Base-by-base conservation (phyloP, 2,113 vertebrate genomes). In the Narcine bancroftii region DNA sequence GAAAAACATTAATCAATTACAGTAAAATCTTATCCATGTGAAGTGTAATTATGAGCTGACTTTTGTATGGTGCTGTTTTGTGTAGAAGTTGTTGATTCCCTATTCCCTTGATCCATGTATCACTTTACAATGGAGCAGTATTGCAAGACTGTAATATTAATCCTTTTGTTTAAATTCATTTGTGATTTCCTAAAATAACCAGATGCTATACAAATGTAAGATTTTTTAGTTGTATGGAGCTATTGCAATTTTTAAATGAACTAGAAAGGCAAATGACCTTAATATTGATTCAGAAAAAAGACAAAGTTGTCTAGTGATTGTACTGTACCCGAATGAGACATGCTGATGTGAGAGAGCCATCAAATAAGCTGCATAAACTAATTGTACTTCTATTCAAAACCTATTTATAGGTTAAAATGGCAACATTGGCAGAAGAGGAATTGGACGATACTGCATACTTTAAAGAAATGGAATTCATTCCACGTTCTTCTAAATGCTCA, bases 381-480 rank as follows among this genome's bases (percentile, higher is more conserved):
- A 87, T 87, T 69, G 66, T 50, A 36, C 3, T 83, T 13, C 29
- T 47, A 60, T 87, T 83, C 17, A 60, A 60, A 53, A 76, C 11
- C 73, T 24, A 47, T 73, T 11, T 92, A 15, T 47, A 97, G 98
- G 93, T 94, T 72, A 93, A 94, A 92, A 95, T 97, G 94, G 96
- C 97, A 1, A 94, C 93, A 0, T 92, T 99, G 89, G 97, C 97
- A 81, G 97, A 97, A 50, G 94, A 94, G 0, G 98, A 99, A 94
- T 93, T 99, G 92, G 99, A 99, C 0, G 96, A 96, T 26, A 93
- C 94, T 0, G 72, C 94, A 69, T 96, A 97, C 79, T 77, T 96
- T 6, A 94, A 93, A 81, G 69, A 92, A 0, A 24, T 65, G 0
- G 42, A 65, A 76, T 89, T 92, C 1, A 1, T 69, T 85, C 94